Conservation (phyloP, 2,797 vertebrate species). For the Tenualosa thibaudeaui region DNA sequence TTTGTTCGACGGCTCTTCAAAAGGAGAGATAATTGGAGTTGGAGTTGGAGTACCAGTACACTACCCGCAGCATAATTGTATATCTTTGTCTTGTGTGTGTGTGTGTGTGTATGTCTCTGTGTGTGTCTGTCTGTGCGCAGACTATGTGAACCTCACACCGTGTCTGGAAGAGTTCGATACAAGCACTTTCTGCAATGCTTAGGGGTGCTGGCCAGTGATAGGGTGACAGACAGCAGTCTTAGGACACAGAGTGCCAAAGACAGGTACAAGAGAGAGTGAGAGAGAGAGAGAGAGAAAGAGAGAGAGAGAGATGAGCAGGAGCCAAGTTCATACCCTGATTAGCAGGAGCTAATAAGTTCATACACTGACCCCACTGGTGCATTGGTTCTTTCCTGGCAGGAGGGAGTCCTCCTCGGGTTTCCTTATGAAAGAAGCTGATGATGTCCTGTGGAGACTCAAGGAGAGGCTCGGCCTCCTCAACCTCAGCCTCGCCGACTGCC, state of each 20-base stretch:
- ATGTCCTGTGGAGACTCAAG: not conserved
- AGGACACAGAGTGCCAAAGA: not conserved
- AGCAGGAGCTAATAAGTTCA: constrained; percentile 55
- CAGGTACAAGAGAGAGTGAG: constrained; percentile 23
- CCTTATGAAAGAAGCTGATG: not conserved
- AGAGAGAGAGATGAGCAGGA: not conserved
- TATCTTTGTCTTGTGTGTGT: not conserved
- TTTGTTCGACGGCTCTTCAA: not conserved
- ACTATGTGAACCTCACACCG: not conserved
- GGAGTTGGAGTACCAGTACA: not conserved
- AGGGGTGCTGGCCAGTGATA: not conserved
- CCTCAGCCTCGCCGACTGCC: not conserved
- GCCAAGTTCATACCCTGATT: constrained; percentile 59
- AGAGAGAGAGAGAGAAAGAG: not conserved
- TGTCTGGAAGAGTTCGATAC: not conserved
- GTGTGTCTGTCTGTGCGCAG: not conserved
- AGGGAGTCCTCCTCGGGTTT: not conserved
- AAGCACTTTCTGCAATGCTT: constrained; percentile 1
- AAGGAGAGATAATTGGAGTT: not conserved
- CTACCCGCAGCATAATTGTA: not conserved
- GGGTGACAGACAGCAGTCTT: not conserved
- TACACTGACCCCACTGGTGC: constrained; percentile 28
- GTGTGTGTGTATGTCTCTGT: not conserved
- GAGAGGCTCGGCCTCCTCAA: not conserved
- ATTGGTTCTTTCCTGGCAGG: not conserved